A percentile compares a stretch with the other conserved stretches of the same genome.
Evolutionary conservation across 1,140 invertebrate species (phyloP).

Genomic region (Pseudoatta argentina): DNA sequence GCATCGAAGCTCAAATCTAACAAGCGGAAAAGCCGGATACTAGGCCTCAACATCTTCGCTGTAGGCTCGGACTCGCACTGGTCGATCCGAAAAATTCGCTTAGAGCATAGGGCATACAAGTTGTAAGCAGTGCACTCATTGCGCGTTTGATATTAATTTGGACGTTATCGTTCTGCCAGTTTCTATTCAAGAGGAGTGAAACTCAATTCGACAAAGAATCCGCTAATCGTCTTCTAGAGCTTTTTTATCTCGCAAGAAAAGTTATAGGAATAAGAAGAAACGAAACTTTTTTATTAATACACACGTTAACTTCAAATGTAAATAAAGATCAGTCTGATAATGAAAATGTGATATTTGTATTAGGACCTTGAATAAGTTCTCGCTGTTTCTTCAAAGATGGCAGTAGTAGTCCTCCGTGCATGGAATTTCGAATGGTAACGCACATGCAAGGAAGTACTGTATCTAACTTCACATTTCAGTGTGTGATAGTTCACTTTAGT

Average conservation of each 20-base stretch:
- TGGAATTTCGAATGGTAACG: too few species aligned
- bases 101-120: constrained; percentile 53
- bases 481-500: too few species aligned
- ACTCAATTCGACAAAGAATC: constrained; percentile 4
- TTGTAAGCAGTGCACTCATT: constrained; percentile 43
- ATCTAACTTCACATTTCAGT: too few species aligned
- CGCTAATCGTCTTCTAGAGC: not conserved
- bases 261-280: not conserved
- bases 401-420: too few species aligned
- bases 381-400: too few species aligned
- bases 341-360: not conserved
- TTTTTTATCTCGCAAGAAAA: constrained; percentile 8
- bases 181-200: constrained; percentile 38
- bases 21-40: constrained; percentile 74
- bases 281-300: not conserved
- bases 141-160: constrained; percentile 38
- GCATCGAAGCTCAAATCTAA: constrained; percentile 75
- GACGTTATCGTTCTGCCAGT: not conserved
- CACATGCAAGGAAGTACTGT: too few species aligned
- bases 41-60: constrained; percentile 40
- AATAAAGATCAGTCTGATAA: not conserved
- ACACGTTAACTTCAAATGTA: not conserved
- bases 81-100: constrained; percentile 5
- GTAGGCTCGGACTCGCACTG: constrained; percentile 8
- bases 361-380: too few species aligned